phyloP scores from a whole-genome alignment of 2,888 invertebrate genomes.

The Gibbula magus region DNA sequence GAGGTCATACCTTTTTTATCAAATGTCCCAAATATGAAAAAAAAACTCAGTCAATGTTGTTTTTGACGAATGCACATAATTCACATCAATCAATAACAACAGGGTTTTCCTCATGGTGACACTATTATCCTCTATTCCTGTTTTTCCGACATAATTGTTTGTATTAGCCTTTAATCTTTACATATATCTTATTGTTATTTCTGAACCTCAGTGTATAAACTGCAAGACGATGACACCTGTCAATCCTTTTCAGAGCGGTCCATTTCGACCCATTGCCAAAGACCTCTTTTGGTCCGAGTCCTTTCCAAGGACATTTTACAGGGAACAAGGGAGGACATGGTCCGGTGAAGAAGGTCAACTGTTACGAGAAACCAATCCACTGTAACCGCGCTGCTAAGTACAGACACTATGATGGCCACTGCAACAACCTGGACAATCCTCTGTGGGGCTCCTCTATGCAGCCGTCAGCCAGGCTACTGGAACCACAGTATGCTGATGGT shows the following conservation, averaged over 20 bases:
- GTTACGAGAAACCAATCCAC: slow-evolving; percentile 23
- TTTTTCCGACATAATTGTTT: too few relatives aligned
- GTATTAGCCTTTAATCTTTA: too few relatives aligned
- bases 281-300: slow-evolving; percentile 1
- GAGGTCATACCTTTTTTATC: too few relatives aligned
- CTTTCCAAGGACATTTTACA: slow-evolving; percentile 1
- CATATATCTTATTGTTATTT: too few relatives aligned
- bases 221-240: too few relatives aligned
- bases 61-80: too few relatives aligned
- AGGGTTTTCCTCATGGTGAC: too few relatives aligned
- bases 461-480: slow-evolving; percentile 29
- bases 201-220: too few relatives aligned
- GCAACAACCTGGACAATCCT: slow-evolving; percentile 92
- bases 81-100: too few relatives aligned
- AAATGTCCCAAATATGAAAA: too few relatives aligned
- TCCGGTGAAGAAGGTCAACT: background rate
- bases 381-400: slow-evolving; percentile 78
- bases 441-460: slow-evolving; percentile 83
- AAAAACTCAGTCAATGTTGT: too few relatives aligned
- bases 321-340: background rate
- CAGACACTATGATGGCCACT: slow-evolving; percentile 92
- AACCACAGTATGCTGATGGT: slow-evolving; percentile 37
- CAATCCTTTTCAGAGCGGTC: background rate
- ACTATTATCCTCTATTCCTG: too few relatives aligned
- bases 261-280: background rate